Base-by-base conservation (phyloP, 2,888 invertebrate genomes). In the Coenonympha arcania region DNA sequence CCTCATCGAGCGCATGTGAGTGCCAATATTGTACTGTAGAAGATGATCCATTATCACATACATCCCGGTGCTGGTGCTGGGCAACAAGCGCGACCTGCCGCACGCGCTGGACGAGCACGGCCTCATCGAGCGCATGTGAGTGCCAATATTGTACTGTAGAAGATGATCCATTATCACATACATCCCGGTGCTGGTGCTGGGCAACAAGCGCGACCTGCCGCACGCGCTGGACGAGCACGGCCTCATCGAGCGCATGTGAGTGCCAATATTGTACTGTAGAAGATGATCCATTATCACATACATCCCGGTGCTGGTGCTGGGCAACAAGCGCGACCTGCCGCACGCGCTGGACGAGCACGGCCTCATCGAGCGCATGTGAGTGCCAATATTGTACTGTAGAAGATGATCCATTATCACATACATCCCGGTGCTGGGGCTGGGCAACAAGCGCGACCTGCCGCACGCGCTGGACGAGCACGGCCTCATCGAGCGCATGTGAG, bases 21-120 rank as follows among this genome's bases (percentile, higher is more conserved):
- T 89, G 28, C 16, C n/a, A 13, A 9, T 5, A 30, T 11, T 36
- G 30, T n/a, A n/a, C n/a, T n/a, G n/a, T n/a, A n/a, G n/a, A n/a
- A n/a, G n/a, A n/a, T n/a, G n/a, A 99, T 99, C 78, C 99, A 99
- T 26, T n/a, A n/a, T n/a, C n/a, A n/a, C n/a, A n/a, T n/a, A n/a
- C n/a, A n/a, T n/a, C n/a, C n/a, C n/a, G n/a, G 98, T 99, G 50
- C 89, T 99, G 69, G 99, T 99, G 61, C 89, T 99, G 64, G 99
- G 99, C 57, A 99, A 99, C 87, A 99, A 99, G 88, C 90, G 98
- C 69, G 99, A 99, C 88, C 89, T 99, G 81, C 95, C 96, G 44
- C 94, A 95, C 76, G 98, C 99, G 46, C 89, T 99, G 57, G 99
- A 99, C 88, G 99, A 99, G 84, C 96, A 97, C 83, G 98, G 98